Conservation (phyloP, 2,888 invertebrate genomes). For the Hypomecis atomaria region DNA sequence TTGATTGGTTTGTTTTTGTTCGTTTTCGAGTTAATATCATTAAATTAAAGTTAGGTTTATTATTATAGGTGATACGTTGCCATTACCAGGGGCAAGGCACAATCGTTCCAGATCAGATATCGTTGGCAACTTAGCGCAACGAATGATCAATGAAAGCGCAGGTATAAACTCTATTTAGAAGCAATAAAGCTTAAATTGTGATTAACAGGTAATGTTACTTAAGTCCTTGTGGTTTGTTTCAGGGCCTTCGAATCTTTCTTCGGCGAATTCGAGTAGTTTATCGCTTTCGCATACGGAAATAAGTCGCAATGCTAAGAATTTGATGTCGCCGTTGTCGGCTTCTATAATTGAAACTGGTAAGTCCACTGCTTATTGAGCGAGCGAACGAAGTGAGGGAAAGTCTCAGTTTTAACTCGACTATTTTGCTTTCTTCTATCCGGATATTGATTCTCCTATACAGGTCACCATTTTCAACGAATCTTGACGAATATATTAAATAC, state of each 20-base stretch:
- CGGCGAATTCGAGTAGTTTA: constrained; percentile 62
- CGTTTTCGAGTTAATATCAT: not conserved
- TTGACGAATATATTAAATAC: too few species aligned
- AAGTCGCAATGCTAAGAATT: constrained; percentile 70
- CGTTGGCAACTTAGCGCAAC: constrained; percentile 74
- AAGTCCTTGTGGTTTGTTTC: constrained; percentile 36
- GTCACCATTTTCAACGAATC: too few species aligned
- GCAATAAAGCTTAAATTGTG: constrained; percentile 2
- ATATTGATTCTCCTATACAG: too few species aligned
- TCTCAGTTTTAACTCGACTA: too few species aligned
- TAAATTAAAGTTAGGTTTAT: constrained; percentile 27
- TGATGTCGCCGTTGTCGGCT: constrained; percentile 78
- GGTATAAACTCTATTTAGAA: constrained; percentile 50
- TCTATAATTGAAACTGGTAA: constrained; percentile 88
- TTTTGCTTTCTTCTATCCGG: too few species aligned
- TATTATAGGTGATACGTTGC: constrained; percentile 68
- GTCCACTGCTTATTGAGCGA: constrained; percentile 14
- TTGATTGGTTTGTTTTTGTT: constrained; percentile 4
- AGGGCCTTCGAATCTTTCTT: constrained; percentile 72
- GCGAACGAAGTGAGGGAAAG: too few species aligned
- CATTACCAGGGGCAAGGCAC: constrained; percentile 68
- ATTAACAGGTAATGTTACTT: not conserved
- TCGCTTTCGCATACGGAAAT: constrained; percentile 77
- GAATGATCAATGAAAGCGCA: constrained; percentile 73
- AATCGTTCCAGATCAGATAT: constrained; percentile 78